These are phyloP conservation scores for Ischnura elegans DNA, from an alignment of 2,888 invertebrate species.

Conservation along the genomic window DNA sequence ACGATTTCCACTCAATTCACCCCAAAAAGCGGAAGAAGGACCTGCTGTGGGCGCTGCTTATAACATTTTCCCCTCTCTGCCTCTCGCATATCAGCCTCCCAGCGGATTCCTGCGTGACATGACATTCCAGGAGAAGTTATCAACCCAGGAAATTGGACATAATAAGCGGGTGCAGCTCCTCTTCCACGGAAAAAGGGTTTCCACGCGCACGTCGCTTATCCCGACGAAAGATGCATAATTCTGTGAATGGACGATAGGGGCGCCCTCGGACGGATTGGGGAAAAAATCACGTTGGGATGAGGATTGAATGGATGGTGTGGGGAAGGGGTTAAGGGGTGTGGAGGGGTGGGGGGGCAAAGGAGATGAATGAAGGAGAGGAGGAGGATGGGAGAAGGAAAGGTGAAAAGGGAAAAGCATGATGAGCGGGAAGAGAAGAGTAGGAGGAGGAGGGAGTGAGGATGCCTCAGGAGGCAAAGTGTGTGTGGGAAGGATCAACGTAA, in stretches of 20 bases:
- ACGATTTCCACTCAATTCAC: background rate
- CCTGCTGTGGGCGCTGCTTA: background rate
- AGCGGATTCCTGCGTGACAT: background rate
- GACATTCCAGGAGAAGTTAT: constrained; percentile 41
- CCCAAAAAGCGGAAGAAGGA: background rate
- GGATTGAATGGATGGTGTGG: background rate
- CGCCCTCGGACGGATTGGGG: no score
- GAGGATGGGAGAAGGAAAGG: background rate
- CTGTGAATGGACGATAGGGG: constrained; percentile 16
- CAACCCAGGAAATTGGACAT: constrained; percentile 41
- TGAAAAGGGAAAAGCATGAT: background rate
- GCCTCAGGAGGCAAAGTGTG: background rate
- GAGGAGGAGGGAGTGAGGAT: background rate
- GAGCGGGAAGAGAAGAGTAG: background rate
- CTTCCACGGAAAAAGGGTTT: background rate
- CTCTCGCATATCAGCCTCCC: background rate
- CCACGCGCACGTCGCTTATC: background rate
- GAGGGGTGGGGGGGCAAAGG: background rate
- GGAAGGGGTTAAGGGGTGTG: background rate
- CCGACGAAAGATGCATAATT: constrained; percentile 31
- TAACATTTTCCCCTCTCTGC: background rate
- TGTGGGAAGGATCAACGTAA: background rate
- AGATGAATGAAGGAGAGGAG: background rate
- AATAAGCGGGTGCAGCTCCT: constrained; percentile 38
- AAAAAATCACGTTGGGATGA: background rate